These are phyloP conservation scores for Catagonus wagneri DNA, from an alignment of 2,113 vertebrate species.

Conservation along the genomic window DNA sequence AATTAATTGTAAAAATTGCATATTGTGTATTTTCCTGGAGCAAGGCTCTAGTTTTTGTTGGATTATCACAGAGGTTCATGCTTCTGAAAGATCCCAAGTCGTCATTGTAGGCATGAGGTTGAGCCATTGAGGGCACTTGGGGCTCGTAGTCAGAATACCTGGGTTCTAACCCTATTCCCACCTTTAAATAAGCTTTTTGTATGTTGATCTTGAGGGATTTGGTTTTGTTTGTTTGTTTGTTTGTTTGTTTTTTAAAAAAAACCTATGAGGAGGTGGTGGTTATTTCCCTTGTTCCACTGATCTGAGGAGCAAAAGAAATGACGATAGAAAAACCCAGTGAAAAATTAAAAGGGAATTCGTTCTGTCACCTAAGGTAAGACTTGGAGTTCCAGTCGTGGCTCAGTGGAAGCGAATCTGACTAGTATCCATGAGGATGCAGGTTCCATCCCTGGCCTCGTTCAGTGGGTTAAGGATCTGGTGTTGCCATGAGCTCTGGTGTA, in stretches of 20 bases:
- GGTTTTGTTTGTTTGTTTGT: neutral
- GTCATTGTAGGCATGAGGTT: neutral
- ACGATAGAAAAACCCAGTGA: neutral
- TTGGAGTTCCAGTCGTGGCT: no score
- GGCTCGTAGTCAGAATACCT: neutral
- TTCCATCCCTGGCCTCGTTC: no score
- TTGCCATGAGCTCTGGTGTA: no score
- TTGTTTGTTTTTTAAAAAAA: neutral
- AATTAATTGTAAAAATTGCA: neutral
- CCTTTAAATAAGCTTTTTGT: neutral
- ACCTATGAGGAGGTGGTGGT: neutral
- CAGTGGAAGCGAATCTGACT: no score
- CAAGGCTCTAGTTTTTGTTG: neutral
- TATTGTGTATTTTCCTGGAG: neutral
- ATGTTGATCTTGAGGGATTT: neutral
- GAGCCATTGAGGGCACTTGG: neutral
- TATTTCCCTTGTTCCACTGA: neutral
- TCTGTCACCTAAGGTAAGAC: neutral
- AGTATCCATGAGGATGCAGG: no score
- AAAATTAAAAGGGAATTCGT: neutral
- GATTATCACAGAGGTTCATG: neutral
- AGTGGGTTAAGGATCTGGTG: no score
- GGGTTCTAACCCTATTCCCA: neutral
- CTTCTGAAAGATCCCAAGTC: neutral
- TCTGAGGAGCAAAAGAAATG: neutral